Evolutionary conservation across 2,888 invertebrate genomes (phyloP), one percentile per base, ranked within the genome.

Genomic region (Xestia c-nigrum): DNA sequence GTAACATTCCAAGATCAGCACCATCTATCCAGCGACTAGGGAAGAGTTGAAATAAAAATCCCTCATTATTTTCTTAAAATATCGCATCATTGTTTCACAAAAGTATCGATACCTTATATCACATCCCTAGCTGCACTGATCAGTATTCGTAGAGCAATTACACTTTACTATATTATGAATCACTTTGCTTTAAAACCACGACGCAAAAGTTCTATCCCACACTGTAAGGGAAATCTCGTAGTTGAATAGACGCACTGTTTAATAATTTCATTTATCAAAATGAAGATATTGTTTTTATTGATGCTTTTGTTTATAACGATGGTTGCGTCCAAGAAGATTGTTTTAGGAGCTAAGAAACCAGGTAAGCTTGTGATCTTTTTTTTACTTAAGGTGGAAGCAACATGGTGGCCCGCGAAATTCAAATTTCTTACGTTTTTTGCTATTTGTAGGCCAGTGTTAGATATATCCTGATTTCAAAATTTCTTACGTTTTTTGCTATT

Each of bases 221-320:
- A 80, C n/a, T 55, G 1, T 6, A 3, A 57, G 7, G 24, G 65
- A 57, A 57, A 19, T 9, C 12, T 31, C 24, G 0, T 16, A 9
- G 0, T 57, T 43, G 6, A 12, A 4, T 0, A 74, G 31, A 64
- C 81, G 63, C 40, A 10, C 7, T 1, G 10, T 31, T 46, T 19
- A 14, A 40, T 31, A 31, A 31, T 31, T 31, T n/a, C 1, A 31
- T 47, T 47, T 21, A 24, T 14, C 10, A 80, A 31, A 21, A 78
- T 78, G 78, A 78, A 81, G 38, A 43, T 81, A 57, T 1, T 78
- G 10, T 43, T 24, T 57, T 16, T 81, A 24, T 14, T 81, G 1
- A 12, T 80, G 16, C 7, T 74, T 9, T 16, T 81, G 14, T 65
- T 78, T 16, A 38, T 78, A 38, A 14, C 64, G 1, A 74, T 81